Percentiles rank a stretch among this genome's conserved stretches.
Conservation (phyloP, 2,888 invertebrate species). For the Pseudococcus longispinus region DNA sequence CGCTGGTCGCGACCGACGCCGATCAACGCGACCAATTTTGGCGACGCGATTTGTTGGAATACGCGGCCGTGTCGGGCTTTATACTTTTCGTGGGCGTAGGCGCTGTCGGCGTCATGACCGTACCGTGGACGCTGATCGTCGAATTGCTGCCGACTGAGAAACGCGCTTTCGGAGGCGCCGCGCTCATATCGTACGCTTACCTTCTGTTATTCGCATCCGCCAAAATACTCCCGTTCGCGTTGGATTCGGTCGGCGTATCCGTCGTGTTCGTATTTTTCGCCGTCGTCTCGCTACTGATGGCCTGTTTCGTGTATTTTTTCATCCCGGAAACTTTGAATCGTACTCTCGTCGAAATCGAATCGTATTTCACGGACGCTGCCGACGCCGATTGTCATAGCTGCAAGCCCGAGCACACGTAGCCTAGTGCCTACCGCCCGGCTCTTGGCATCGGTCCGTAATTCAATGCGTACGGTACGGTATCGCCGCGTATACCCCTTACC, state of each 20-base stretch:
- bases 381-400: neutral
- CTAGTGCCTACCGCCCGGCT: no score
- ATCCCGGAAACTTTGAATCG: constrained; percentile 70
- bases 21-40: neutral
- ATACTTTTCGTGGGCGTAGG: constrained; percentile 67
- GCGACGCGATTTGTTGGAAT: constrained; percentile 59
- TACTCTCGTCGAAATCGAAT: constrained; percentile 67
- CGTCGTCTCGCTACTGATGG: constrained; percentile 64
- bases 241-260: constrained; percentile 63
- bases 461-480: no score
- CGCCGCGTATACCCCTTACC: no score
- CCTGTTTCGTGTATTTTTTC: constrained; percentile 65
- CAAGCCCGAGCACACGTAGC: no score
- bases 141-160: constrained; percentile 67
- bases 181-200: constrained; percentile 67
- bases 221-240: constrained; percentile 66
- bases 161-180: constrained; percentile 66
- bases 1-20: neutral
- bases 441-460: no score
- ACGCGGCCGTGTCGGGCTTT: constrained; percentile 65
- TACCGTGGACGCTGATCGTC: constrained; percentile 69
- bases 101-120: constrained; percentile 67
- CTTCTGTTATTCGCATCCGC: constrained; percentile 67
- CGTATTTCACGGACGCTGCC: neutral
- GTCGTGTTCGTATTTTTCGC: constrained; percentile 66